Percentiles rank a stretch among this genome's conserved stretches.
phyloP scores from a whole-genome alignment of 2,888 invertebrate genomes.

The Tineola bisselliella region DNA sequence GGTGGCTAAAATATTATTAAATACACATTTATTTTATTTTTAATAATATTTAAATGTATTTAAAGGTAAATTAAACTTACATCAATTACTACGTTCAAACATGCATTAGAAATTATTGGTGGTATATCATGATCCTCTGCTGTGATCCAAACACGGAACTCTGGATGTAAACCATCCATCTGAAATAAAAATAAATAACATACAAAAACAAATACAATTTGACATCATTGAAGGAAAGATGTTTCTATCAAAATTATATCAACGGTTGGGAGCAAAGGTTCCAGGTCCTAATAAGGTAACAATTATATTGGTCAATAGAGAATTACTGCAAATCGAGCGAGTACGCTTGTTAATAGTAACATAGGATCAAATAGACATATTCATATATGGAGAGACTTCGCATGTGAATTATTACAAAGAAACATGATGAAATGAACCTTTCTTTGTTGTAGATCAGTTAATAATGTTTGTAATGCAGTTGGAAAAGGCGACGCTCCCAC shows the following conservation, averaged over 20 bases:
- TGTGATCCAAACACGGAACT: conserved; percentile 81
- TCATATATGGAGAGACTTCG: no score
- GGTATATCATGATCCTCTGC: conserved; percentile 86
- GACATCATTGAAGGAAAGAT: neutral
- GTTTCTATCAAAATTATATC: neutral
- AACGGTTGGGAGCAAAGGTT: no score
- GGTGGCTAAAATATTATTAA: conserved; percentile 69
- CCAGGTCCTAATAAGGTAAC: no score
- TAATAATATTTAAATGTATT: neutral
- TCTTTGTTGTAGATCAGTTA: conserved; percentile 22
- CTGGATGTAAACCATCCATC: conserved; percentile 36
- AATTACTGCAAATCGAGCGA: no score
- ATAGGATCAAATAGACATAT: no score
- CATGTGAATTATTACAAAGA: no score
- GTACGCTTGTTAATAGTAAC: no score
- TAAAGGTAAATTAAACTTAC: no score
- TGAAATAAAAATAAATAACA: conserved; percentile 21
- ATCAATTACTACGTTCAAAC: conserved; percentile 72
- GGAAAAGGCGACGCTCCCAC: conserved; percentile 51
- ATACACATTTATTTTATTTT: neutral
- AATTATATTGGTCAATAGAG: no score
- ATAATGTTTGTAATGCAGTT: conserved; percentile 35
- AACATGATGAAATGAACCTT: no score
- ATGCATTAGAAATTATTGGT: conserved; percentile 77
- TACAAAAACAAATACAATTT: neutral